Percentiles rank a stretch among this genome's conserved stretches.
phyloP scores from a whole-genome alignment of 2,888 invertebrate species.

The Pseudococcus viburni region DNA sequence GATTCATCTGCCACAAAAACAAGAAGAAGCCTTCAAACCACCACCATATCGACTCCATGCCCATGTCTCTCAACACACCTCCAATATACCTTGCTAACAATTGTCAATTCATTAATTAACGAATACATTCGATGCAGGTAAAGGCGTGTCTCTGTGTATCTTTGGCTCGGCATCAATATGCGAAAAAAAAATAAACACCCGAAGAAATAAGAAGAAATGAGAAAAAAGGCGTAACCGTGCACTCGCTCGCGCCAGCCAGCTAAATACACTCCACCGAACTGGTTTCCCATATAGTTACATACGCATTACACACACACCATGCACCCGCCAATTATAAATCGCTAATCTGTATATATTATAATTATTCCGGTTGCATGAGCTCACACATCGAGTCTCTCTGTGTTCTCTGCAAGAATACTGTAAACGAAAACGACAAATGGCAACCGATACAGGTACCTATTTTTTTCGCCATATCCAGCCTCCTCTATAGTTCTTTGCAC shows the following conservation, averaged over 20 bases:
- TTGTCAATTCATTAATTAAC: conserved; percentile 39
- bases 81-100: background rate
- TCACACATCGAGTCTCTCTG: background rate
- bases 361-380: conserved; percentile 49
- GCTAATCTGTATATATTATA: conserved; percentile 58
- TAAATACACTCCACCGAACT: conserved; percentile 57
- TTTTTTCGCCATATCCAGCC: background rate
- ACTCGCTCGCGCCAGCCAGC: background rate
- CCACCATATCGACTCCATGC: too few relatives aligned
- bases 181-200: background rate
- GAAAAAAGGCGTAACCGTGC: conserved; percentile 15
- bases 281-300: conserved; percentile 51
- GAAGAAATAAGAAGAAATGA: background rate
- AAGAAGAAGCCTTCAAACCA: too few relatives aligned
- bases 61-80: background rate
- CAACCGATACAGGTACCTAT: background rate
- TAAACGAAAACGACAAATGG: conserved; percentile 16
- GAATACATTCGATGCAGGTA: conserved; percentile 24
- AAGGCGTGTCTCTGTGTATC: conserved; percentile 30
- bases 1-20: too few relatives aligned
- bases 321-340: conserved; percentile 62
- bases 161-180: conserved; percentile 15
- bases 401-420: background rate
- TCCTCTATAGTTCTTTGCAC: background rate
- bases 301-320: background rate